phyloP scores from a whole-genome alignment of 2,888 invertebrate genomes.

The Epinotia demarniana region DNA sequence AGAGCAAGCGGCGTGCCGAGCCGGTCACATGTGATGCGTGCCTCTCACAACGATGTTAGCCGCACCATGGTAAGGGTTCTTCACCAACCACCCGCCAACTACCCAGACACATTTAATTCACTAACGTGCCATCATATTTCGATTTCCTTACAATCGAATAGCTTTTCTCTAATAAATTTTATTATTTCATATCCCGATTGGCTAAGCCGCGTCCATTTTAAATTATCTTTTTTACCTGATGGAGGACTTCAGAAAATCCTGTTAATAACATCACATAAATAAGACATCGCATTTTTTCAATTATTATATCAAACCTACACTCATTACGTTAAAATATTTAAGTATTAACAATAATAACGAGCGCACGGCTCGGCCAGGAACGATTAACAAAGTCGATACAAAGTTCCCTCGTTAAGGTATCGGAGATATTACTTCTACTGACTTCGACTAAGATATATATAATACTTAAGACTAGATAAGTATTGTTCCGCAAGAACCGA shows the following conservation, averaged over 20 bases:
- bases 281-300: conserved; percentile 20
- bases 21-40: conserved; percentile 84
- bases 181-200: conserved; percentile 56
- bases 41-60: conserved; percentile 85
- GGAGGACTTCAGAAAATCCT: conserved; percentile 56
- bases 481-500: conserved; percentile 79
- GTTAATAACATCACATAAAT: conserved; percentile 50
- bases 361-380: conserved; percentile 67
- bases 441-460: conserved; percentile 76
- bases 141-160: background rate
- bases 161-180: conserved; percentile 52
- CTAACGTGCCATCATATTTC: conserved; percentile 14
- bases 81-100: conserved; percentile 53
- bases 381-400: conserved; percentile 81
- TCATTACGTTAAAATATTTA: conserved; percentile 51
- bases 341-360: conserved; percentile 48
- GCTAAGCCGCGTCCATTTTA: conserved; percentile 74
- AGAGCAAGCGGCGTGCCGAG: conserved; percentile 81
- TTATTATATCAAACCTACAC: conserved; percentile 1
- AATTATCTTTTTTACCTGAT: conserved; percentile 53
- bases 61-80: conserved; percentile 81
- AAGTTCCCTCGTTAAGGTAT: conserved; percentile 84
- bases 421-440: conserved; percentile 81
- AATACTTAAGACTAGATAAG: too few species aligned
- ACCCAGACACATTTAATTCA: conserved; percentile 56